Base-by-base conservation (phyloP, 2,888 invertebrate species). In the Microctonus hyperodae region DNA sequence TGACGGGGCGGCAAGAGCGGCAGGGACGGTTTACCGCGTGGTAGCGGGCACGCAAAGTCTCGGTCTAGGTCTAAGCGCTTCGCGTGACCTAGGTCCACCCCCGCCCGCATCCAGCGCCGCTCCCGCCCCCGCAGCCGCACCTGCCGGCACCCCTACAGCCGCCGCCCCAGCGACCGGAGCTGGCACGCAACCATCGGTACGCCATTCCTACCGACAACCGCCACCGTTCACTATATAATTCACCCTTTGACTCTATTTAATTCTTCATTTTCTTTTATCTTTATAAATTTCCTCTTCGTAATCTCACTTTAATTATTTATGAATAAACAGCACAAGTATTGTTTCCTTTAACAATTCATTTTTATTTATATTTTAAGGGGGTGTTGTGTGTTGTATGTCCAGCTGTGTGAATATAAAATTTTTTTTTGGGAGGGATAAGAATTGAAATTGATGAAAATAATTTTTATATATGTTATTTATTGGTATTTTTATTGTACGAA, bases 1-100 rank as follows among this genome's bases (percentile, higher is more conserved):
- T 81, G 92, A 91, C 87, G 89, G 91, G 84, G 90, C 92, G 86
- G 92, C 92, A 79, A 88, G 92, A 83, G 91, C 92, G 78, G 92
- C 91, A 71, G 92, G 92, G 80, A 89, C 90, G 79, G 90, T 92
- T 80, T 92, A 91, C 88, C 89, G 92, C 72, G 89, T 92, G 85
- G 90, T 92, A 81, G 91, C 92, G 76, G 90, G 90, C 82, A 92
- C 92, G 74, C 91, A 92, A 87, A 90, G 90, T 83, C 88, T 91
- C 79, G 90, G 90, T 86, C 86, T 91, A 83, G 90, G 90, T 77
- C 86, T 90, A 82, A 89, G 89, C 82, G 89, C 90, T 76, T 79
- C 83, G 76, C 82, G 82, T 78, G 83, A 82, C 79, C 77, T 82
- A 73, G 79, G 79, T 75, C 81, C 82, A 84, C 85, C 85, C 82